Evolutionary conservation across 2,113 vertebrate genomes (phyloP), one percentile per base, ranked within the genome.

Genomic region (Neogobius melanostomus): DNA sequence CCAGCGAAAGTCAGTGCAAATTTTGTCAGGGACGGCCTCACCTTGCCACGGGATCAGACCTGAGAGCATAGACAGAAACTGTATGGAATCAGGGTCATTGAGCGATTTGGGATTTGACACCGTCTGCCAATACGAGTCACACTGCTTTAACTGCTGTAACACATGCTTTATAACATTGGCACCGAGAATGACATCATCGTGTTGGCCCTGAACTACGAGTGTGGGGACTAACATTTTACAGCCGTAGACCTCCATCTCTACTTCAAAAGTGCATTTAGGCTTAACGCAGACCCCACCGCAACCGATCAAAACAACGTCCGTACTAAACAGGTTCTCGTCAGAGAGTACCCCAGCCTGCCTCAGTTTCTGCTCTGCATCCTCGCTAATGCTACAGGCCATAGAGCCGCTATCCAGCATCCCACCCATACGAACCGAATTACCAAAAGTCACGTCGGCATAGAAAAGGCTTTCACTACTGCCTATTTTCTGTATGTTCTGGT

Each of bases 331-430:
- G 4, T 0, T 67, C 0, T 56, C 28, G 4, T 71, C 63, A 0
- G 47, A 53, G 17, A 78, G 11, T 6, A 66, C 2, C 1, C 65
- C 61, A 48, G 64, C 42, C 0, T 63, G 36, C 44, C 56, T 68
- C 8, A 74, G 5, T 2, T 46, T 77, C 8, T n/a, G 3, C 1
- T 74, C 70, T 5, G 63, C 69, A 6, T 12, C 1, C 6, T 75
- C 66, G 64, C 17, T 79, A 8, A 82, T 72, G 21, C 66, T 79
- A 48, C 64, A 82, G 8, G 65, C 49, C 68, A 75, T 82, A 0
- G 67, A 74, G 1, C 67, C 67, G 42, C 79, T 77, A 42, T 81
- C 79, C 56, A 81, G 11, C n/a, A n/a, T n/a, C n/a, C n/a, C n/a
- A n/a, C n/a, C n/a, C n/a, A n/a, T n/a, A n/a, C n/a, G n/a, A n/a